phyloP scores from a whole-genome alignment of 2,797 vertebrate species.

The Myotis daubentonii region DNA sequence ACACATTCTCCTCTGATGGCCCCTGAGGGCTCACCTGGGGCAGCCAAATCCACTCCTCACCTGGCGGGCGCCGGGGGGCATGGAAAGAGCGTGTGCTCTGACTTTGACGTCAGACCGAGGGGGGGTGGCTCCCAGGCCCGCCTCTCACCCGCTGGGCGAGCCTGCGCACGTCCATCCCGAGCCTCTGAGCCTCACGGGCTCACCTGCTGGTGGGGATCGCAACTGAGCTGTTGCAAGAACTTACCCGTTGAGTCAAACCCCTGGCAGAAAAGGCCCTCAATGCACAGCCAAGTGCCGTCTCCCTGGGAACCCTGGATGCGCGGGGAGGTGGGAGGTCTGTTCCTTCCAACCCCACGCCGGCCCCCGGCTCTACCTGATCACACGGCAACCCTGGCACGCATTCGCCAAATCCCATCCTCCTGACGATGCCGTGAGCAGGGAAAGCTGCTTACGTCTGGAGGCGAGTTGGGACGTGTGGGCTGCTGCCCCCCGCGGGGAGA shows the following conservation, averaged over 20 bases:
- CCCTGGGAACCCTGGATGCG: neutral
- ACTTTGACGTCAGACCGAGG: neutral
- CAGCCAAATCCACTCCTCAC: neutral
- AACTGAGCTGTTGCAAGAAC: neutral
- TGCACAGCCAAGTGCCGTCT: neutral
- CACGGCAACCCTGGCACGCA: constrained; percentile 53
- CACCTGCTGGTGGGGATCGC: neutral
- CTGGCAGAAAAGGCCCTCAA: neutral
- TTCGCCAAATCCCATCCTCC: constrained; percentile 67
- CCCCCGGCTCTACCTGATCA: neutral
- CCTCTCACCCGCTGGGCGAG: neutral
- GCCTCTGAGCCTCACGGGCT: neutral
- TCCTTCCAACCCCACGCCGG: no score
- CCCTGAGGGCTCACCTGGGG: neutral
- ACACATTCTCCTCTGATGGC: rapidly evolving
- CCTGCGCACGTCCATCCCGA: neutral
- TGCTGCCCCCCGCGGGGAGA: neutral
- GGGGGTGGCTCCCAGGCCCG: neutral
- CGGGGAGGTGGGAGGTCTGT: neutral
- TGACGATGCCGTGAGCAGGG: constrained; percentile 17
- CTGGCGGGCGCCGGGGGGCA: neutral
- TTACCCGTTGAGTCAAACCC: no score
- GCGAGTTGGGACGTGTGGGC: constrained; percentile 58
- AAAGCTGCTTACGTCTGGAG: constrained; percentile 73
- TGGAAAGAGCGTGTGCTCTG: rapidly evolving